Percentiles rank a stretch among this genome's conserved stretches.
Evolutionary conservation across 2,113 vertebrate genomes (phyloP).

Genomic region (Aegotheles bennettii): DNA sequence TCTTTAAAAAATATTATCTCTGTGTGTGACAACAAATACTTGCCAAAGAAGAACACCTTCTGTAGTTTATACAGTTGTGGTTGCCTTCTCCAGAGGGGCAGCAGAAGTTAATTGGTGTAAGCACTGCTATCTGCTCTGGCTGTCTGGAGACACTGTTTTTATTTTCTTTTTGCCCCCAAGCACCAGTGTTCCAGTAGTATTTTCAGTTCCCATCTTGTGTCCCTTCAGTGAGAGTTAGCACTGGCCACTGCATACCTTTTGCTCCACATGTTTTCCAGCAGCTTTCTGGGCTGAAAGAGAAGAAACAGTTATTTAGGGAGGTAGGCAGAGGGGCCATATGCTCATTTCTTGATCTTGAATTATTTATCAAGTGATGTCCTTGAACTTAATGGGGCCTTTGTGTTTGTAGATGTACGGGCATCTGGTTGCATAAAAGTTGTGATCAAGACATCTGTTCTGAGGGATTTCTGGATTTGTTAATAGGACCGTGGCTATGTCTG

Average conservation of each 20-base stretch:
- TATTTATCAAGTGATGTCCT: background rate
- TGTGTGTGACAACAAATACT: background rate
- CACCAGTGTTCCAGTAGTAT: background rate
- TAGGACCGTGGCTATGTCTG: background rate
- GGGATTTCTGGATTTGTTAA: background rate
- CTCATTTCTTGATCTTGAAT: background rate
- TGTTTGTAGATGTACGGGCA: background rate
- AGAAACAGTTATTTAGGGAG: background rate
- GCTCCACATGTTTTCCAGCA: background rate
- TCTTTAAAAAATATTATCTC: background rate
- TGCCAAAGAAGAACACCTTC: background rate
- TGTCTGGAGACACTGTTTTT: background rate
- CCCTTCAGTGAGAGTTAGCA: background rate
- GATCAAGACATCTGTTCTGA: background rate
- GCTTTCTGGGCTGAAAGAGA: background rate
- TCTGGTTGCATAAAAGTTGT: background rate
- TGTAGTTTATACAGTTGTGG: background rate
- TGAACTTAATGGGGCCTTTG: background rate
- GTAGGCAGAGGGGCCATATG: background rate
- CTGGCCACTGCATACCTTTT: background rate
- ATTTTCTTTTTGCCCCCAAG: background rate
- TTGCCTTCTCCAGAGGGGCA: background rate
- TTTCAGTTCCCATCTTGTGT: background rate
- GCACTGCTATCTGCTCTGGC: background rate
- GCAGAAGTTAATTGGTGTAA: background rate